Conservation (phyloP, 2,888 invertebrate species). For the Tupiocoris notatus region DNA sequence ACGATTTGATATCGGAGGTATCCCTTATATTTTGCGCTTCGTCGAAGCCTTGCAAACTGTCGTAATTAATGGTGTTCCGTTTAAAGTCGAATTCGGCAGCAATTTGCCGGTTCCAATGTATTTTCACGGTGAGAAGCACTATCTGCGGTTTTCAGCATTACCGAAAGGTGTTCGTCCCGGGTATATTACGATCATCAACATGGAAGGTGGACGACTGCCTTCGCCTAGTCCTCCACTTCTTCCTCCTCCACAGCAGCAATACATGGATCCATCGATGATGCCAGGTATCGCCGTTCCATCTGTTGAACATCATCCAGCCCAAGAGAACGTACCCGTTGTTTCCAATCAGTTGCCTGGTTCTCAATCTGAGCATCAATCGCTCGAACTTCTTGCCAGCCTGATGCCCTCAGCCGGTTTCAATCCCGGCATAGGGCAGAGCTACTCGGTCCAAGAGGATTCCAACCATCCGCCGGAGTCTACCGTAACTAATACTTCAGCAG, state of each 20-base stretch:
- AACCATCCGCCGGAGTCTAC: slow-evolving; percentile 41
- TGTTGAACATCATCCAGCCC: background rate
- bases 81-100: slow-evolving; percentile 80
- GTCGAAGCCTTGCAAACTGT: slow-evolving; percentile 74
- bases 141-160: slow-evolving; percentile 73
- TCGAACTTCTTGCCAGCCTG: slow-evolving; percentile 67
- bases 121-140: slow-evolving; percentile 73
- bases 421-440: slow-evolving; percentile 54
- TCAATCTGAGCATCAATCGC: slow-evolving; percentile 32
- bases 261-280: too few species aligned
- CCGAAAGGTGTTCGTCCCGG: slow-evolving; percentile 74
- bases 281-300: background rate
- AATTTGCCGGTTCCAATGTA: slow-evolving; percentile 71
- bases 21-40: slow-evolving; percentile 74
- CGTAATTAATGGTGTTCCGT: slow-evolving; percentile 73
- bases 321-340: background rate
- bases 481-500: background rate
- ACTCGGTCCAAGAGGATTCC: slow-evolving; percentile 53
- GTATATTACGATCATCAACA: slow-evolving; percentile 66
- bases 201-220: slow-evolving; percentile 63
- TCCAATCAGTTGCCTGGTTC: background rate
- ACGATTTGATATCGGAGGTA: slow-evolving; percentile 65
- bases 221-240: slow-evolving; percentile 42
- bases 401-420: slow-evolving; percentile 64
- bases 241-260: slow-evolving; percentile 36